Percentiles rank a stretch among this genome's conserved stretches.
Evolutionary conservation across 2,113 vertebrate species (phyloP).

Genomic region (Coreoperca whiteheadi): DNA sequence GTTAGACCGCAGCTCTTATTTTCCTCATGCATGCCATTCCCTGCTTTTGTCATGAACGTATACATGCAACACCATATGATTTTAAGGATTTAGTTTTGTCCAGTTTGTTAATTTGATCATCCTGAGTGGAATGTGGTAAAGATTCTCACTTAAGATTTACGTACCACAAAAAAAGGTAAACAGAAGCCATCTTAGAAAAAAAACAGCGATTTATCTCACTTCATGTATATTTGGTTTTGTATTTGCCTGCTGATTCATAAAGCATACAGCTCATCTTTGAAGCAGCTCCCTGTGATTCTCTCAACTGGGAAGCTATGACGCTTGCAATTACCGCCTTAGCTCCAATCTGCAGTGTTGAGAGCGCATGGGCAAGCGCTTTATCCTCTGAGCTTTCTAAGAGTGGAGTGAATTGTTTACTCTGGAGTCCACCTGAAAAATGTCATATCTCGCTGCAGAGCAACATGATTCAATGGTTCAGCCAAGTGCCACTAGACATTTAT

Average conservation of each 20-base stretch:
- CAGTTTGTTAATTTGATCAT: neutral
- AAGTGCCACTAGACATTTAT: conserved; percentile 13
- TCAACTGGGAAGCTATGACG: neutral
- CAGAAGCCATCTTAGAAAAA: neutral
- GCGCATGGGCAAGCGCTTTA: neutral
- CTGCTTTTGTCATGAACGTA: neutral
- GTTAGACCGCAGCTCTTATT: neutral
- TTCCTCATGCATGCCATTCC: neutral
- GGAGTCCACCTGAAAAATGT: conserved; percentile 39
- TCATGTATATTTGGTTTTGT: neutral
- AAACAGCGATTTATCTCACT: neutral
- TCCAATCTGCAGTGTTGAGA: neutral
- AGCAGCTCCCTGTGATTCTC: neutral
- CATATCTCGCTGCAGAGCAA: conserved; percentile 36
- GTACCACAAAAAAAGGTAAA: neutral
- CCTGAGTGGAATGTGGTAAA: neutral
- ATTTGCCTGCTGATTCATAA: neutral
- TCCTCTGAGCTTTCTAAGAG: conserved; percentile 6
- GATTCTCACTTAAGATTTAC: neutral
- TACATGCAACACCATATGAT: neutral
- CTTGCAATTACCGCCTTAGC: conserved; percentile 1
- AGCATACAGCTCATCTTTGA: conserved; percentile 3
- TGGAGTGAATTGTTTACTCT: conserved; percentile 20
- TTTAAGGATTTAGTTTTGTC: neutral
- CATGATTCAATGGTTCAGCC: conserved; percentile 38